phyloP scores from a whole-genome alignment of 2,888 invertebrate genomes.

The Synergus laeviventris region DNA sequence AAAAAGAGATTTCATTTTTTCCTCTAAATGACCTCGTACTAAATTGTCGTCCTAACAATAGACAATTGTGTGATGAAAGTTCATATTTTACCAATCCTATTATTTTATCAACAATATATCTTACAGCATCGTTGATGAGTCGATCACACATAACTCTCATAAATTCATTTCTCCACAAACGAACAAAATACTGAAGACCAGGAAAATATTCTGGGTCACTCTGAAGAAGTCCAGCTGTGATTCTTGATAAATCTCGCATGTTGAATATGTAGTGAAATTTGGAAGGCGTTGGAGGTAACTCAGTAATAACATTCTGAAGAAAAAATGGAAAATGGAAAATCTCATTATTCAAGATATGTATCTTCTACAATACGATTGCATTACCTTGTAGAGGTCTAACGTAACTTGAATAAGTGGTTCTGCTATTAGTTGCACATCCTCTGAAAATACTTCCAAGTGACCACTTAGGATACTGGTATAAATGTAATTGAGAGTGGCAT shows the following conservation, averaged over 20 bases:
- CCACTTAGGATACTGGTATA: constrained; percentile 89
- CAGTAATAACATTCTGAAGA: constrained; percentile 82
- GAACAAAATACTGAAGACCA: constrained; percentile 83
- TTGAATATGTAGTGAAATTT: constrained; percentile 98
- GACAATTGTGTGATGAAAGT: not conserved
- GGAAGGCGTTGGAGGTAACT: constrained; percentile 92
- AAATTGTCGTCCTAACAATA: constrained; percentile 80
- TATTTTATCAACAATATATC: constrained; percentile 16
- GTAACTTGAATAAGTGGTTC: constrained; percentile 86
- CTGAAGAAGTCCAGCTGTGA: constrained; percentile 88
- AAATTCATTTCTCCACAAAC: constrained; percentile 96
- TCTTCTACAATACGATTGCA: constrained; percentile 32
- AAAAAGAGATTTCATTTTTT: constrained; percentile 80
- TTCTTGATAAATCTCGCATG: constrained; percentile 91
- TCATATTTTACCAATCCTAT: not conserved
- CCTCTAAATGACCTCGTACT: constrained; percentile 80
- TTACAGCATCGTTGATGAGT: constrained; percentile 82
- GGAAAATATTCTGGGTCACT: constrained; percentile 85
- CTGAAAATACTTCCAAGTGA: constrained; percentile 84
- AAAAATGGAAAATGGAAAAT: constrained; percentile 30
- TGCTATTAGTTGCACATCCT: constrained; percentile 82
- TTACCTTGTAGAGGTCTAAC: constrained; percentile 87
- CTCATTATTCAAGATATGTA: constrained; percentile 16
- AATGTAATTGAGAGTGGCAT: constrained; percentile 86
- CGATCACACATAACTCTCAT: constrained; percentile 91